phyloP scores from a whole-genome alignment of 2,888 invertebrate species.

The Halocaridina rubra region DNA sequence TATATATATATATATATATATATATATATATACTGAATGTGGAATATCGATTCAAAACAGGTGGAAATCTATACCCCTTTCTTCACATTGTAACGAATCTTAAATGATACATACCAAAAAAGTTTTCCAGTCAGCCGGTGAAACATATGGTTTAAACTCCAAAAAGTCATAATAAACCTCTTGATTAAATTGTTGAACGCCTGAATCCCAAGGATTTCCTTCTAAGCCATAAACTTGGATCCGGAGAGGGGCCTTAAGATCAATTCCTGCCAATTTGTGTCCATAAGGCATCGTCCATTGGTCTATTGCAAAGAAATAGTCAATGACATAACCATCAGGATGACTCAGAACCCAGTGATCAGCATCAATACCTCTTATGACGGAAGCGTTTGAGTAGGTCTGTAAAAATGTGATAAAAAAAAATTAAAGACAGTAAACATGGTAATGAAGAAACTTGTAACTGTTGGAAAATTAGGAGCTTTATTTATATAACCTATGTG shows the following conservation, averaged over 20 bases:
- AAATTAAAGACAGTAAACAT: background rate
- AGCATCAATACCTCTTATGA: conserved; percentile 12
- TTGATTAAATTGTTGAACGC: background rate
- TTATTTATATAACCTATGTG: background rate
- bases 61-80: too few species aligned
- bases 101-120: background rate
- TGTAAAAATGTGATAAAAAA: background rate
- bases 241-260: conserved; percentile 27
- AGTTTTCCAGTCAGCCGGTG: background rate
- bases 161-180: conserved; percentile 35
- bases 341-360: conserved; percentile 16
- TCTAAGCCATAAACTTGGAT: conserved; percentile 19
- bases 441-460: too few species aligned
- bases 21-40: background rate
- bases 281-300: conserved; percentile 42
- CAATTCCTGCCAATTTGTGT: background rate
- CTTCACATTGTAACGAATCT: too few species aligned
- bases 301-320: conserved; percentile 28
- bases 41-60: too few species aligned
- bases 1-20: background rate
- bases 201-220: conserved; percentile 32
- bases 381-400: background rate
- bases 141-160: conserved; percentile 38
- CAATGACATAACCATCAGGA: background rate
- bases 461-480: too few species aligned